Evolutionary conservation across 2,113 vertebrate species (phyloP), one percentile per base, ranked within the genome.

Genomic region (Otus sunia): DNA sequence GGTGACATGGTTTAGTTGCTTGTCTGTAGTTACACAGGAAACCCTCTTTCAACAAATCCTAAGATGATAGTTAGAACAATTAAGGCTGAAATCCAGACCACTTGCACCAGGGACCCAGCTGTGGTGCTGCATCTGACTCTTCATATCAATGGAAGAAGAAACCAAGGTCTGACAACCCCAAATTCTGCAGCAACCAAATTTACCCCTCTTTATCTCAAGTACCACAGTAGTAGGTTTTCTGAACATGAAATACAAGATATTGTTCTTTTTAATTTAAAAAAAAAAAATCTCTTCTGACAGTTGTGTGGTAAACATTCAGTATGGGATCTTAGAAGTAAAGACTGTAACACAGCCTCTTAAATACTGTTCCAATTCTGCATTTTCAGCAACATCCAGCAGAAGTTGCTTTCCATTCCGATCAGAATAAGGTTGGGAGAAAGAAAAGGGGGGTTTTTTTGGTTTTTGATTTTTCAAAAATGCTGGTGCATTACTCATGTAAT

Each of bases 141-240:
- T 27, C 2, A 1, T 6, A 78, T 5, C 12, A 4, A 20, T 0
- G 0, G 5, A 11, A 58, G 0, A 18, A 15, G 52, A 47, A 86
- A 50, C 29, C 82, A 32, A 50, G 32, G 15, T 22, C 69, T 74
- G 81, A 56, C 69, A 77, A 63, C 23, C 25, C 41, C 36, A 25
- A 27, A 17, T 4, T 11, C 41, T 6, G 41, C 13, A 21, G 67
- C 41, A 89, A 75, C 53, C 8, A 3, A 25, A 64, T 34, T 4
- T 53, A 37, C 10, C 43, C 20, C 43, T 74, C 41, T 39, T n/a
- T 32, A 19, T 20, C 71, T 86, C 56, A 72, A 55, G 56, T 8
- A 34, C 11, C 29, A 66, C 39, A 49, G 55, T 0, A 72, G 8
- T 17, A 86, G 25, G 19, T n/a, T 50, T 9, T 29, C 22, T 34